A percentile compares a stretch with the other conserved stretches of the same genome.
Evolutionary conservation across 2,113 vertebrate species (phyloP).

Genomic region (Crotalus horridus): DNA sequence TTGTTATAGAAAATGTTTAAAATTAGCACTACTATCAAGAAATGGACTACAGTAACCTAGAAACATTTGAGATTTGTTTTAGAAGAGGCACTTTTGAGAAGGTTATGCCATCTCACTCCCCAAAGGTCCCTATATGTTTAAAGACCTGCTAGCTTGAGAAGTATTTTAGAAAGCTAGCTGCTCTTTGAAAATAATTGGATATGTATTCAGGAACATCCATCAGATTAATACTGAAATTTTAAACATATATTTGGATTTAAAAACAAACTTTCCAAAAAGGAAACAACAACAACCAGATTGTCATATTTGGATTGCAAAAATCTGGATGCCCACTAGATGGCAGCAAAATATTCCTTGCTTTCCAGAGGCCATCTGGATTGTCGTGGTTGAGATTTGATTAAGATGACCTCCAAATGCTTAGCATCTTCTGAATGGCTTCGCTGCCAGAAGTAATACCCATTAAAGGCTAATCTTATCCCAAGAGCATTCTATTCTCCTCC

Average conservation of each 20-base stretch:
- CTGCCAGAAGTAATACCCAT: neutral
- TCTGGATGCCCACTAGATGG: neutral
- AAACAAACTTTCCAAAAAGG: neutral
- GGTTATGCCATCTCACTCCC: neutral
- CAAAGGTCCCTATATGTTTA: neutral
- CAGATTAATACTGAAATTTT: neutral
- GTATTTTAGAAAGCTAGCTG: neutral
- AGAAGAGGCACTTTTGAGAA: neutral
- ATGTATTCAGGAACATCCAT: neutral
- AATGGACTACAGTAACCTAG: neutral
- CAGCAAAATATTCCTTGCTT: neutral
- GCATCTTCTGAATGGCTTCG: neutral
- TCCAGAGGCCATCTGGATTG: neutral
- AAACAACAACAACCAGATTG: neutral
- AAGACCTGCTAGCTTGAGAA: neutral
- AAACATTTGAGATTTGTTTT: neutral
- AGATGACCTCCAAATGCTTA: neutral
- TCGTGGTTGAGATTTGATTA: neutral
- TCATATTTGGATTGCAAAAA: neutral
- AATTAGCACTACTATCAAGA: neutral
- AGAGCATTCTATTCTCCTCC: neutral
- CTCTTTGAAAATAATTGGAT: neutral
- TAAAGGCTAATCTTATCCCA: neutral
- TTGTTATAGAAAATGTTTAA: neutral
- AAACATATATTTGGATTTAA: neutral